Base-by-base conservation (phyloP, 2,797 vertebrate genomes). In the Eleutherodactylus coqui region DNA sequence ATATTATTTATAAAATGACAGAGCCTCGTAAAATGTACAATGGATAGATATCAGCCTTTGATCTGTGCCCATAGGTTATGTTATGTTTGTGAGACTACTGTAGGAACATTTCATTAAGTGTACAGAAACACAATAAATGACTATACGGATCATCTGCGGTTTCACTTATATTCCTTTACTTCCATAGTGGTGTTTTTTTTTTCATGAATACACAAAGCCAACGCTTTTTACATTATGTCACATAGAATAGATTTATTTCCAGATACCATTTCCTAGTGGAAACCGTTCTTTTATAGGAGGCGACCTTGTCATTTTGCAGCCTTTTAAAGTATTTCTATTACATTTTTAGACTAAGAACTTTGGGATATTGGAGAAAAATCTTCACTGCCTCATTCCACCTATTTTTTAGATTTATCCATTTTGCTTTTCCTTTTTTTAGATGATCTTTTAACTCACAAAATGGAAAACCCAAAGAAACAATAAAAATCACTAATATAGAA, bases 261-360 rank as follows among this genome's bases (percentile, higher is more conserved):
- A 64, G 62, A 64, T 64, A 64, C 34, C 62, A 64, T 64, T 64
- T 64, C 29, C 62, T 14, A 34, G 29, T 5, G 9, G 32, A 64
- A 64, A 64, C 19, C 62, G 7, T 64, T 64, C 62, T 16, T 34
- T 64, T 34, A 32, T 32, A 64, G 16, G 62, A 64, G 29, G 16
- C 34, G 62, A 64, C 62, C 62, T 64, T 64, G 62, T 34, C 62
- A 64, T 64, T 64, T 64, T 64, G 4, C 29, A 34, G 62, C 29
- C 32, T 64, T 64, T 64, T 64, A 34, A 34, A 7, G 62, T 34
- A 32, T 62, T 29, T 62, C 58, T 29, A 27, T 62, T 64, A 19
- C 29, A 64, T 64, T 64, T 34, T 17, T 19, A 34, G 62, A 34
- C 62, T n/a, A n/a, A n/a, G n/a, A n/a, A n/a, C n/a, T n/a, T n/a